phyloP scores from a whole-genome alignment of 2,113 vertebrate genomes.

The Scomber japonicus region DNA sequence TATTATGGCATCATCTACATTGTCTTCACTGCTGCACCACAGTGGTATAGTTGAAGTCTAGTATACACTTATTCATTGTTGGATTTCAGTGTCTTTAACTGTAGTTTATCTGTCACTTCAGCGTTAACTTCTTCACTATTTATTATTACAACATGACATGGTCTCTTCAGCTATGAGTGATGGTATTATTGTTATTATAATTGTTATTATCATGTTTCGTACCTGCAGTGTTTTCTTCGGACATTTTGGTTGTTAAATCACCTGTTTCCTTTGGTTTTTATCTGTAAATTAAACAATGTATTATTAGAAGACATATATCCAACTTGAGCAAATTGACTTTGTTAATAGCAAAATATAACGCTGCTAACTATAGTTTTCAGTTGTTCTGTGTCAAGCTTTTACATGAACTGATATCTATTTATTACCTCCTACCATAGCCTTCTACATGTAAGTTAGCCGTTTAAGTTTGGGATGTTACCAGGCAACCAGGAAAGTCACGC shows the following conservation, averaged over 20 bases:
- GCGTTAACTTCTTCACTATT: not conserved
- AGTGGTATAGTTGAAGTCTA: too few species aligned
- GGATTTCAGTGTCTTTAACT: too few species aligned
- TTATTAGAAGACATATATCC: not conserved
- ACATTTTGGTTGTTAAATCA: slow-evolving; percentile 19
- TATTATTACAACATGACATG: not conserved
- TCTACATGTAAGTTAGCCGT: not conserved
- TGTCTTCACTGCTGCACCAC: too few species aligned
- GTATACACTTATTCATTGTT: too few species aligned
- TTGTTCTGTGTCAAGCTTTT: not conserved
- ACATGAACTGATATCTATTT: not conserved
- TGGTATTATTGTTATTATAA: too few species aligned
- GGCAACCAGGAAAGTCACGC: slow-evolving; percentile 25
- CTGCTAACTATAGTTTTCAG: not conserved
- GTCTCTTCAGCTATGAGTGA: too few species aligned
- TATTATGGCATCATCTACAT: too few species aligned
- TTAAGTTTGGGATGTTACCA: slow-evolving; percentile 46
- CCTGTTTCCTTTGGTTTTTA: not conserved
- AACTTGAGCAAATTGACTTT: not conserved
- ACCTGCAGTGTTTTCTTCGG: not conserved
- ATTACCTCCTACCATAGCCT: not conserved
- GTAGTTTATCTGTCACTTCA: not conserved
- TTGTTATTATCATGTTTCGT: too few species aligned
- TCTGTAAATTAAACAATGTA: not conserved
- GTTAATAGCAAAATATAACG: not conserved